Base-by-base conservation (phyloP, 2,113 vertebrate species). In the Pteropus alecto region DNA sequence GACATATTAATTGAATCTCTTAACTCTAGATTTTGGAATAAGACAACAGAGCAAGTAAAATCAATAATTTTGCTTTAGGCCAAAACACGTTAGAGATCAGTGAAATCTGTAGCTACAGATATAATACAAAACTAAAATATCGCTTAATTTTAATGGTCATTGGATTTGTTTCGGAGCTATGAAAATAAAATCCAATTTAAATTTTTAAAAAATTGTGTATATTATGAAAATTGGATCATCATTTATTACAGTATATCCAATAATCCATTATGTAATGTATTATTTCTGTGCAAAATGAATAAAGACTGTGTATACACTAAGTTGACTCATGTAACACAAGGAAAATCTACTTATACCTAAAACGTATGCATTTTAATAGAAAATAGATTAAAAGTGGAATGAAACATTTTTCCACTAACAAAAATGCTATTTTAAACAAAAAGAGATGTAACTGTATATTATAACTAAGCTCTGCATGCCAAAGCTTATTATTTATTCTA, bases 311-410 rank as follows among this genome's bases (percentile, higher is more conserved):
- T 35, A 60, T 60, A 92, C 93, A 77, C 51, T 81, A 76, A 82
- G 26, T 61, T 84, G 28, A 92, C 11, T 43, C 35, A 76, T 41
- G 9, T 74, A 88, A 56, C n/a, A 93, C 4, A 93, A 48, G 30
- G 38, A 86, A 94, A 63, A 18, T 46, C 5, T 7, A 79, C 73
- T 86, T 81, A 89, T 77, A 93, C 15, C 13, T 30, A 24, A 92
- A 87, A 71, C 13, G 77, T 82, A 30, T 96, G 38, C 74, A 83
- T 88, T 96, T 95, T 94, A 96, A 84, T 94, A 76, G 35, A 76
- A 92, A 92, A 90, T n/a, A 43, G 13, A 68, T 73, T 18, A 30
- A 78, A 95, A 61, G 33, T 74, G 7, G 14, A 91, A 67, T 43
- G 33, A 91, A 93, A 88, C 35, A 56, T 92, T 33, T 85, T 87